Evolutionary conservation across 2,888 invertebrate species (phyloP), one percentile per base, ranked within the genome.

Genomic region (Rhamnusium bicolor): DNA sequence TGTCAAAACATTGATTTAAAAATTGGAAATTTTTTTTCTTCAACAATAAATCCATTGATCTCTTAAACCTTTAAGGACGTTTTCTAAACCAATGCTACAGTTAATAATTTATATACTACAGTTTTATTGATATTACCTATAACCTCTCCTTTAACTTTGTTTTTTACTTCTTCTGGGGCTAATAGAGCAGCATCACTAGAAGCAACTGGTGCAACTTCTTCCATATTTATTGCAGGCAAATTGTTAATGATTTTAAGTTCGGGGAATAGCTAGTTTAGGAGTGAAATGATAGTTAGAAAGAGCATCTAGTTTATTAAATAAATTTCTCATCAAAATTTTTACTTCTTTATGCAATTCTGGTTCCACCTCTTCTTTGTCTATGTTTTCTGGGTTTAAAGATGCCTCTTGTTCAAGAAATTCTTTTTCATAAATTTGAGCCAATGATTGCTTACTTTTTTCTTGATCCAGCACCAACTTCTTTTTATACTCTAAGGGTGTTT

Each of bases 281-380:
- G 97, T 97, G 84, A 95, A 99, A 87, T 98, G 96, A 88, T 95
- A 98, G 87, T 99, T 98, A 0, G 95, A 94, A 12, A 99, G 89
- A 0, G 98, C 96, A 89, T 99, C 98, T 49, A 99, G 89, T 87
- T 98, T 95, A 0, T 91, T 86, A 84, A 98, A 98, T 4, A 99
- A 86, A 0, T 91, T 89, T 10, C 90, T 89, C 94, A 98, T 94
- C 79, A 92, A 89, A 70, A 91, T 90, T 78, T 92, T 91, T 32
- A 99, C 94, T 87, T 94, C 93, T 73, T 91, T 92, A 84, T 98
- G 96, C 74, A 92, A 91, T 80, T 94, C 92, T 0, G 95, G 93
- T 85, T 94, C 94, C 54, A 93, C 92, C 79, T 91, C 90, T 32
- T 89, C 88, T 70, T 90, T 91, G 8, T 92, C 92, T 3, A 90